These are phyloP conservation scores for Canis aureus DNA, from an alignment of 2,113 vertebrate species.

Conservation along the genomic window DNA sequence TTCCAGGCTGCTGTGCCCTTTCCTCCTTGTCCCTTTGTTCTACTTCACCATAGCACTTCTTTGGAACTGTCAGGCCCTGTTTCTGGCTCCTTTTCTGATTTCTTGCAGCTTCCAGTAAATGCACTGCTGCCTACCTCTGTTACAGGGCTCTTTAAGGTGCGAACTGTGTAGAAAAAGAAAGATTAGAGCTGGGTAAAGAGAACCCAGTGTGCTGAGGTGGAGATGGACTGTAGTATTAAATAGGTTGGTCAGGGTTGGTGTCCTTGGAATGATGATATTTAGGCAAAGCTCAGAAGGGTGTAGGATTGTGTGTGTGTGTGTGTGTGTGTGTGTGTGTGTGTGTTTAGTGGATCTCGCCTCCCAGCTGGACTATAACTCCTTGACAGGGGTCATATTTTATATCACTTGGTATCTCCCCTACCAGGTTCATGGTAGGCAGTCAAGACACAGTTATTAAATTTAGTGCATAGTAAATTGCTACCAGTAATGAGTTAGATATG, in stretches of 20 bases:
- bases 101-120: background rate
- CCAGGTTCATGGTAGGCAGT: background rate
- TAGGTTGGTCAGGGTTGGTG: background rate
- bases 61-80: background rate
- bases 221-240: background rate
- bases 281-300: background rate
- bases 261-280: background rate
- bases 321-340: background rate
- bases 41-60: background rate
- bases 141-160: background rate
- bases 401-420: background rate
- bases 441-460: background rate
- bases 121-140: background rate
- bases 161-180: background rate
- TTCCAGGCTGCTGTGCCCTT: background rate
- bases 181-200: background rate
- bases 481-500: background rate
- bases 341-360: background rate
- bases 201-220: background rate
- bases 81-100: background rate
- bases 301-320: background rate
- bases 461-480: background rate
- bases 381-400: background rate
- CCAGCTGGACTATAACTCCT: background rate
- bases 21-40: background rate